Conservation (phyloP, 2,888 invertebrate species). For the Seira musarum region DNA sequence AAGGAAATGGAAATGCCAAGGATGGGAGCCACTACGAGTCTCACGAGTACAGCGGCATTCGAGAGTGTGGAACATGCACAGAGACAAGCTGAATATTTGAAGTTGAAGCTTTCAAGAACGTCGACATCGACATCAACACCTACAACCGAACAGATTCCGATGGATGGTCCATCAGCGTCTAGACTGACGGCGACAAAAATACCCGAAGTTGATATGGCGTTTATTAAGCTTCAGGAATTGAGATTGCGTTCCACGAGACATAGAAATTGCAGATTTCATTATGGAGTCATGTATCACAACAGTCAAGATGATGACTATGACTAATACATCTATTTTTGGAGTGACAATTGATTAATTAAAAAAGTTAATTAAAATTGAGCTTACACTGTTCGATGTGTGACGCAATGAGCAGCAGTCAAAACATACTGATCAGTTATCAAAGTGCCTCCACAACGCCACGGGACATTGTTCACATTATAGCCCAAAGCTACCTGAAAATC, state of each 20-base stretch:
- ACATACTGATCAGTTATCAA: too few relatives aligned
- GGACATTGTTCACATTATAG: constrained; percentile 22
- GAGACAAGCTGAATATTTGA: too few relatives aligned
- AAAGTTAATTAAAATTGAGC: constrained; percentile 21
- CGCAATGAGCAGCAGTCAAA: constrained; percentile 36
- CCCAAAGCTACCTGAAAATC: constrained; percentile 41
- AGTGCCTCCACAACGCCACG: constrained; percentile 66
- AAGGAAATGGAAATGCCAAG: not conserved
- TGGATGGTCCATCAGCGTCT: not conserved
- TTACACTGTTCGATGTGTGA: constrained; percentile 25
- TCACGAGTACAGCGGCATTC: not conserved
- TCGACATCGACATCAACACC: not conserved
- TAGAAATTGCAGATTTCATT: constrained; percentile 38
- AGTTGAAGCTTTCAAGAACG: too few relatives aligned
- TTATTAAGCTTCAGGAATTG: constrained; percentile 23
- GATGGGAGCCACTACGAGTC: not conserved
- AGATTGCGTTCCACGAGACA: constrained; percentile 10
- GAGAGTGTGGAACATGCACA: not conserved
- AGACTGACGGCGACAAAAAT: constrained; percentile 4
- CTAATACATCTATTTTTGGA: constrained; percentile 7
- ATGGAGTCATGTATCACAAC: too few relatives aligned
- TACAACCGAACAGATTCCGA: not conserved
- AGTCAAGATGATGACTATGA: constrained; percentile 54
- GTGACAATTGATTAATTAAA: not conserved
- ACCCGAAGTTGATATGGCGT: constrained; percentile 27